Conservation (phyloP, 2,888 invertebrate species). For the Drosophila tanythrix region DNA sequence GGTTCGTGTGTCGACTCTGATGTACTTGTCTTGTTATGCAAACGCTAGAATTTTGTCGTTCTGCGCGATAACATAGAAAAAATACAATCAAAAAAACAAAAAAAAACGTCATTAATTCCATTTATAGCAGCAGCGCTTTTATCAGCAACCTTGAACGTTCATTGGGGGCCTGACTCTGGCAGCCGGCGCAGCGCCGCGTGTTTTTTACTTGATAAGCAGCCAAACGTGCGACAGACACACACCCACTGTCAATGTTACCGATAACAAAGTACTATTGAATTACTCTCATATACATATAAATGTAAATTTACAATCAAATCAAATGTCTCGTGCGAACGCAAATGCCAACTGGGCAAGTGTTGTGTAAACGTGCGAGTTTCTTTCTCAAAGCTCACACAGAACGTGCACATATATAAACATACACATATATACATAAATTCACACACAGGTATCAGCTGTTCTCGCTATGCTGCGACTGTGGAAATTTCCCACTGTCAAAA, state of each 20-base stretch:
- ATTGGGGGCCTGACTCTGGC: slow-evolving; percentile 54
- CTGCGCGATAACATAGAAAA: slow-evolving; percentile 26
- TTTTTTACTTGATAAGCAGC: slow-evolving; percentile 62
- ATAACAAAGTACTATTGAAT: slow-evolving; percentile 24
- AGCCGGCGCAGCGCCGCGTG: slow-evolving; percentile 50
- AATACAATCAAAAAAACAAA: slow-evolving; percentile 24
- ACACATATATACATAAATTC: background rate
- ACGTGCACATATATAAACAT: slow-evolving; percentile 13
- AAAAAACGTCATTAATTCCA: slow-evolving; percentile 54
- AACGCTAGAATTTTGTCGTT: slow-evolving; percentile 40
- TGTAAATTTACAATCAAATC: slow-evolving; percentile 12
- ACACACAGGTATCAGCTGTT: slow-evolving; percentile 63
- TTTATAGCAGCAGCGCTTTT: slow-evolving; percentile 44
- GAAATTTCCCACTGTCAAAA: slow-evolving; percentile 69
- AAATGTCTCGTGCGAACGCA: slow-evolving; percentile 42
- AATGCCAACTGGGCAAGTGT: slow-evolving; percentile 54
- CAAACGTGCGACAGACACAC: slow-evolving; percentile 76
- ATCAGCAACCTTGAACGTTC: slow-evolving; percentile 70
- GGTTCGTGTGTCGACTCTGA: slow-evolving; percentile 22
- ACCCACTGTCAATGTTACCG: slow-evolving; percentile 52
- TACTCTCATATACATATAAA: slow-evolving; percentile 13
- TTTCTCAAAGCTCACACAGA: slow-evolving; percentile 9
- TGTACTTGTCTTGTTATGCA: slow-evolving; percentile 49
- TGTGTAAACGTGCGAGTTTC: slow-evolving; percentile 37
- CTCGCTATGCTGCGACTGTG: slow-evolving; percentile 46